Percentiles rank a stretch among this genome's conserved stretches.
Conservation (phyloP, 1,140 invertebrate species). For the Hirudo medicinalis region DNA sequence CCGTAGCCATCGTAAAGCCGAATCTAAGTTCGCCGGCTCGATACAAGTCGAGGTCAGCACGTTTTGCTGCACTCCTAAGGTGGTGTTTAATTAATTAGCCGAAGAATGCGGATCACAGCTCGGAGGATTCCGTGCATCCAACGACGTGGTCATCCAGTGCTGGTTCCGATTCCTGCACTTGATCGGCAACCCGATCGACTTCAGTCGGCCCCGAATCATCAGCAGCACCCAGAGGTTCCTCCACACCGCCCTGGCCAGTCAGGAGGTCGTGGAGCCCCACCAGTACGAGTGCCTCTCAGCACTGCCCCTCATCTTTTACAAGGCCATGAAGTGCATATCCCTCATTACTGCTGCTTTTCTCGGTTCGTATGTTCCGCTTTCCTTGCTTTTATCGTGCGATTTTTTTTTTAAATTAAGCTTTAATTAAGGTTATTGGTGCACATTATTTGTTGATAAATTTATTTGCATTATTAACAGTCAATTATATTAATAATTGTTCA, state of each 20-base stretch:
- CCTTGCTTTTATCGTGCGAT: neutral
- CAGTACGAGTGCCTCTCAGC: slow-evolving; percentile 75
- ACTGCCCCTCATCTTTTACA: slow-evolving; percentile 76
- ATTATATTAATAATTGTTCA: neutral
- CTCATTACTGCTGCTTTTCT: slow-evolving; percentile 86
- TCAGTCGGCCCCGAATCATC: slow-evolving; percentile 71
- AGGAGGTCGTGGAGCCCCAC: slow-evolving; percentile 58
- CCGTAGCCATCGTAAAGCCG: no score
- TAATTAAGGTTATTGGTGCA: no score
- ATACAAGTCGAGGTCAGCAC: no score
- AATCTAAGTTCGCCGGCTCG: no score
- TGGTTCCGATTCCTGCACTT: slow-evolving; percentile 88
- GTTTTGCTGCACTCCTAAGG: no score
- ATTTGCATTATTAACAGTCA: neutral
- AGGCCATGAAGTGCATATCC: slow-evolving; percentile 82
- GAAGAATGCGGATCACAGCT: slow-evolving; percentile 1
- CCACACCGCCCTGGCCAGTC: slow-evolving; percentile 42
- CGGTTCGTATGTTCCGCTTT: slow-evolving; percentile 50
- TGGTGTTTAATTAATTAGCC: neutral
- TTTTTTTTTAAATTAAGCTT: neutral
- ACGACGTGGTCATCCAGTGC: slow-evolving; percentile 76
- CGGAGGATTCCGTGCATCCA: slow-evolving; percentile 25
- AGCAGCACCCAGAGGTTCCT: slow-evolving; percentile 72
- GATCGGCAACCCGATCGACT: slow-evolving; percentile 80
- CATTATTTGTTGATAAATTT: no score